Evolutionary conservation across 2,888 invertebrate species (phyloP), one percentile per base, ranked within the genome.

Genomic region (Mimumesa dahlbomi): DNA sequence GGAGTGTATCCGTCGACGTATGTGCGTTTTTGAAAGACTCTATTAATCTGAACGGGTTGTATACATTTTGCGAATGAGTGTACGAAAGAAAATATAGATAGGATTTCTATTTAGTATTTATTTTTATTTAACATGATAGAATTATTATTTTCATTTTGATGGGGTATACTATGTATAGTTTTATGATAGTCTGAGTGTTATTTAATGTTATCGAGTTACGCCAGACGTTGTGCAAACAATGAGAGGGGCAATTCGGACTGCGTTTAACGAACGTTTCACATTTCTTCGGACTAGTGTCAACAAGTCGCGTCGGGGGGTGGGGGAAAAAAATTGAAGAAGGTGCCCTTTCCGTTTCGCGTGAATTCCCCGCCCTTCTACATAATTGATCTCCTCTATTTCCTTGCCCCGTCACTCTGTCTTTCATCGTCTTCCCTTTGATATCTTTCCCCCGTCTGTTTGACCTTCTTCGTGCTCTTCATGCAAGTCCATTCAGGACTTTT

Each of bases 351-450:
- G 64, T 64, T 62, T 67, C 64, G 45, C 62, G 64, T 53, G 57
- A 54, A 65, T 67, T n/a, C 25, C 52, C 52, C 54, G 36, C 38
- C 42, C 67, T 29, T 18, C 42, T 79, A 48, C 73, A 79, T 79
- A 76, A 79, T 78, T 79, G 64, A 79, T 65, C 63, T 38, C 7
- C 54, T n/a, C n/a, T n/a, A 77, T 78, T 70, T 75, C 48, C 52
- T 50, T 65, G 48, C 42, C 43, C 52, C 65, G 57, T 66, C 68
- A 25, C 54, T 43, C 48, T 31, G 53, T 38, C 43, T 68, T 70
- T 71, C 57, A 61, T 59, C 43, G 38, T 16, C 56, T 42, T 31
- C 45, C 13, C 67, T 62, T 68, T 77, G 56, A 61, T 49, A 18
- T 7, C 19, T 9, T 45, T 25, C 43, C 19, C 11, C 13, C 43